Percentiles rank a stretch among this genome's conserved stretches.
Evolutionary conservation across 2,888 invertebrate species (phyloP).

Genomic region (Agonopterix subpropinquella): DNA sequence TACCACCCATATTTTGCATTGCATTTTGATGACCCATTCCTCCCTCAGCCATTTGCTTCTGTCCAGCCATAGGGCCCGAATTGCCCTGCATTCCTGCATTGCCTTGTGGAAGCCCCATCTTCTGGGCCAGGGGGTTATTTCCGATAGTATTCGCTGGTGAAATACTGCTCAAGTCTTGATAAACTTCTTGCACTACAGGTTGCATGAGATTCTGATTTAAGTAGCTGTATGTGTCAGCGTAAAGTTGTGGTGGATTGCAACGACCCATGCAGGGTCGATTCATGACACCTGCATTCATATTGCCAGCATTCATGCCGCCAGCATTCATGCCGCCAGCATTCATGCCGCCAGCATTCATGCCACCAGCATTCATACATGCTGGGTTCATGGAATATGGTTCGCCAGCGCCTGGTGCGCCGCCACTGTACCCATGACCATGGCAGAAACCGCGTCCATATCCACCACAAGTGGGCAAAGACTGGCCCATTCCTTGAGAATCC

Average conservation of each 20-base stretch:
- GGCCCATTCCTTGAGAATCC: conserved; percentile 14
- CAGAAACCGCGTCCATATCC: conserved; percentile 34
- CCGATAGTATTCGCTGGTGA: conserved; percentile 48
- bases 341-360: conserved; percentile 1
- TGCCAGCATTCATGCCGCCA: neutral
- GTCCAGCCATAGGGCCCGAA: conserved; percentile 3
- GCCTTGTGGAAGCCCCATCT: conserved; percentile 34
- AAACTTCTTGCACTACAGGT: conserved; percentile 58
- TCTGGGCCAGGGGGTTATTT: conserved; percentile 40
- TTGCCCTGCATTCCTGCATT: conserved; percentile 7
- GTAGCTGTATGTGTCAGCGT: conserved; percentile 55
- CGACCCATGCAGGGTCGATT: conserved; percentile 31
- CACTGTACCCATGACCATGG: conserved; percentile 14
- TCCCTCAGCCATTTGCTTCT: conserved; percentile 17
- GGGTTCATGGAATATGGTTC: neutral
- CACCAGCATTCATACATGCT: neutral
- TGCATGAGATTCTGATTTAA: conserved; percentile 57
- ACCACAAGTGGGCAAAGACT: conserved; percentile 24
- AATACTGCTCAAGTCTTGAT: conserved; percentile 51
- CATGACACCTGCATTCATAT: neutral
- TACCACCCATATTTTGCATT: conserved; percentile 13
- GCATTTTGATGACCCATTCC: conserved; percentile 13
- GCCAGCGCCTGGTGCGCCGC: conserved; percentile 2
- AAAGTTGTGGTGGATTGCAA: conserved; percentile 50
- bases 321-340: neutral